These are phyloP conservation scores for Pterostichus madidus DNA, from an alignment of 2,888 invertebrate species.

Conservation along the genomic window DNA sequence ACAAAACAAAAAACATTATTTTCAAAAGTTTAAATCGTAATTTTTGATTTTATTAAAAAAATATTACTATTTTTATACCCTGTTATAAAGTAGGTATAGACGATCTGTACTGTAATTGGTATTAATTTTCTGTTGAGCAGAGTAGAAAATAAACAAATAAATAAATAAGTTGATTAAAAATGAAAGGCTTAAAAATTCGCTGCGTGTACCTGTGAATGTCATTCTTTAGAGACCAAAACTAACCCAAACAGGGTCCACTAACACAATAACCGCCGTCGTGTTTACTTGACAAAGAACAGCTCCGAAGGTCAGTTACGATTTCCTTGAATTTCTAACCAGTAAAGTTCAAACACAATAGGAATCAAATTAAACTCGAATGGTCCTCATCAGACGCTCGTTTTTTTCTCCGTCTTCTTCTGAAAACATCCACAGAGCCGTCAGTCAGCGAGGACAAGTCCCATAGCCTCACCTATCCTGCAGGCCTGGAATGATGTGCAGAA, in stretches of 20 bases:
- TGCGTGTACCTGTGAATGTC: slow-evolving; percentile 21
- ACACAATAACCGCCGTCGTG: slow-evolving; percentile 27
- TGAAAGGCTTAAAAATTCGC: slow-evolving; percentile 39
- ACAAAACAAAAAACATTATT: too few species aligned
- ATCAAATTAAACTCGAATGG: slow-evolving; percentile 60
- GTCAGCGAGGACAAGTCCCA: slow-evolving; percentile 25
- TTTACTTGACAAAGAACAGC: slow-evolving; percentile 44
- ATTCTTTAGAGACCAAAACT: slow-evolving; percentile 27
- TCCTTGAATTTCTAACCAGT: slow-evolving; percentile 61
- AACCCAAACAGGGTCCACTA: slow-evolving; percentile 35
- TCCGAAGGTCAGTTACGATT: slow-evolving; percentile 52
- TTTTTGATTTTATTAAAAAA: too few species aligned
- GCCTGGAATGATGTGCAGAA: slow-evolving; percentile 44
- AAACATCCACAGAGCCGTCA: slow-evolving; percentile 47
- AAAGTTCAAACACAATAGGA: slow-evolving; percentile 62
- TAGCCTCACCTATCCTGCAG: slow-evolving; percentile 7
- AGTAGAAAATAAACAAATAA: too few species aligned
- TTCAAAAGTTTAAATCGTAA: too few species aligned
- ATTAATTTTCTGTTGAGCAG: too few species aligned
- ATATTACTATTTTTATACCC: too few species aligned
- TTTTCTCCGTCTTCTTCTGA: slow-evolving; percentile 21
- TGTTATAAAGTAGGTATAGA: too few species aligned
- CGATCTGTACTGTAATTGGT: too few species aligned
- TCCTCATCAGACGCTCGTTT: slow-evolving; percentile 51
- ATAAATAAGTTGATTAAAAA: slow-evolving; percentile 6